Conservation (phyloP, 1,140 invertebrate species). For the Agrilus planipennis region DNA sequence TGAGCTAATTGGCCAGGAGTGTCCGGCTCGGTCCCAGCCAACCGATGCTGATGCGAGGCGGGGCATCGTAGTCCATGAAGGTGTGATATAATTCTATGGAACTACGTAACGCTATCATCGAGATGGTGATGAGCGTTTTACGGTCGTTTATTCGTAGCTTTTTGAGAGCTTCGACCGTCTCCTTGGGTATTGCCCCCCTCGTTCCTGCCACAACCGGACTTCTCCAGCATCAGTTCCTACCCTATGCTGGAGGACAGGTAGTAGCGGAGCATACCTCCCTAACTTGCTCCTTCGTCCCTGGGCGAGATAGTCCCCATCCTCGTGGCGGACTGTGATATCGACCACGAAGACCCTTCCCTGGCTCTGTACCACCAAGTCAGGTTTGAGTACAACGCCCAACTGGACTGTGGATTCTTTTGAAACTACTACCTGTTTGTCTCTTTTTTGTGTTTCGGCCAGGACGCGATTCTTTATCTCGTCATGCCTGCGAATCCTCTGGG, state of each 20-base stretch:
- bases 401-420: conserved; percentile 8
- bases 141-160: conserved; percentile 15
- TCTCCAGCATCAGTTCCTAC: conserved; percentile 7
- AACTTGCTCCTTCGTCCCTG: conserved; percentile 6
- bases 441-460: conserved; percentile 8
- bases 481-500: conserved; percentile 16
- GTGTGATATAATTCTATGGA: conserved; percentile 26
- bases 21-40: too few species aligned
- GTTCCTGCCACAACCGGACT: conserved; percentile 26
- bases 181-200: conserved; percentile 24
- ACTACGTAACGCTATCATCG: conserved; percentile 20
- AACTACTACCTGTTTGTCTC: conserved; percentile 10
- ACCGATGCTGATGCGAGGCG: too few species aligned
- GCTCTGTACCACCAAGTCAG: too few species aligned
- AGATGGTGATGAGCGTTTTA: conserved; percentile 17
- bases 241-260: too few species aligned
- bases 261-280: conserved; percentile 20
- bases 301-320: conserved; percentile 18
- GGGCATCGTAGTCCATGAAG: too few species aligned
- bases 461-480: conserved; percentile 19
- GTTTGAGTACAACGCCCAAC: too few species aligned
- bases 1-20: too few species aligned
- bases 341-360: conserved; percentile 17
- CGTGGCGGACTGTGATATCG: too few species aligned
- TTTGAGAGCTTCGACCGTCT: conserved; percentile 14